These are phyloP conservation scores for Egretta garzetta DNA, from an alignment of 2,113 vertebrate species.

Conservation along the genomic window DNA sequence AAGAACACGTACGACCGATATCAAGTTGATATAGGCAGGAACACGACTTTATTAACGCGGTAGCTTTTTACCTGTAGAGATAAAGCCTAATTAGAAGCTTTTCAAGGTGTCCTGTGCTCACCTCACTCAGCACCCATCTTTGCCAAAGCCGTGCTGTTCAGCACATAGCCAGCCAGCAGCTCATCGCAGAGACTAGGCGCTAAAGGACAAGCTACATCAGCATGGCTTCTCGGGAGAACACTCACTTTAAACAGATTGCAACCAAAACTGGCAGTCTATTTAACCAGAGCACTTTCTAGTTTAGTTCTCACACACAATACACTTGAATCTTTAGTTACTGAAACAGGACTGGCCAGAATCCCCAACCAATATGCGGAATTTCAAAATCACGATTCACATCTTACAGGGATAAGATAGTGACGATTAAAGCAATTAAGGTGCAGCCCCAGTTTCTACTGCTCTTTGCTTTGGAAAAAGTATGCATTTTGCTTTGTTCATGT, in stretches of 20 bases:
- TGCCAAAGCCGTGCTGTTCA: no score
- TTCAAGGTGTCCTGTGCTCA: no score
- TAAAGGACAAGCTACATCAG: not conserved
- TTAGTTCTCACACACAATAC: not conserved
- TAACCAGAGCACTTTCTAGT: not conserved
- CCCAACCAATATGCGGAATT: not conserved
- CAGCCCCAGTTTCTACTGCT: not conserved
- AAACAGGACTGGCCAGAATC: not conserved
- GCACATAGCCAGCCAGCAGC: no score
- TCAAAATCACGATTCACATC: not conserved
- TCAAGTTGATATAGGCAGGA: not conserved
- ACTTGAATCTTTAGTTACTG: not conserved
- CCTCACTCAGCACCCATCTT: no score
- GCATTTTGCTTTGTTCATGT: not conserved
- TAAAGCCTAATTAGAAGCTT: not conserved
- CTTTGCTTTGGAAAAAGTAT: not conserved
- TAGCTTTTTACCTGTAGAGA: not conserved
- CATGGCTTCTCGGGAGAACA: not conserved
- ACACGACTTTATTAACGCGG: not conserved
- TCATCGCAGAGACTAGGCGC: not conserved
- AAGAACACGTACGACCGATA: not conserved
- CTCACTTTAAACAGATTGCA: not conserved
- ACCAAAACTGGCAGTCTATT: not conserved
- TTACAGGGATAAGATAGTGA: not conserved
- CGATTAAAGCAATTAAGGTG: not conserved